phyloP scores from a whole-genome alignment of 2,888 invertebrate species.

The Cheilosia impressa region DNA sequence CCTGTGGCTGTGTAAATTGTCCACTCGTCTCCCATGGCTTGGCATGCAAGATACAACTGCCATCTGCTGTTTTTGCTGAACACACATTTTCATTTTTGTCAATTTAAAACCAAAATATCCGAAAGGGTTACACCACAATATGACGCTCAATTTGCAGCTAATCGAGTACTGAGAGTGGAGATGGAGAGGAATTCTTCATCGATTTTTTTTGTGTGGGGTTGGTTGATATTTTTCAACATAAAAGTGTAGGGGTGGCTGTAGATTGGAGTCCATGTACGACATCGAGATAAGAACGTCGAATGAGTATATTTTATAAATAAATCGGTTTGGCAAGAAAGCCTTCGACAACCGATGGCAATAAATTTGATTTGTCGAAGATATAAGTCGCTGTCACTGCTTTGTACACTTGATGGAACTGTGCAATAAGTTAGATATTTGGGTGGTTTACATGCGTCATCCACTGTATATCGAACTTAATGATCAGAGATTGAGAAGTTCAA shows the following conservation, averaged over 20 bases:
- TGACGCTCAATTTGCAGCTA: slow-evolving; percentile 10
- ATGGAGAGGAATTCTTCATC: too few relatives aligned
- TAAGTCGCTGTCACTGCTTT: slow-evolving; percentile 17
- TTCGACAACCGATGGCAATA: slow-evolving; percentile 39
- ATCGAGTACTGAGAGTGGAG: background rate
- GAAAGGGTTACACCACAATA: slow-evolving; percentile 21
- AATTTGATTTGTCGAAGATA: slow-evolving; percentile 34
- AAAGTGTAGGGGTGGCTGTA: too few relatives aligned
- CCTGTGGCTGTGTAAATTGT: too few relatives aligned
- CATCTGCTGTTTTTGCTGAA: too few relatives aligned
- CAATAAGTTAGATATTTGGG: slow-evolving; percentile 5
- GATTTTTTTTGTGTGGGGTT: too few relatives aligned
- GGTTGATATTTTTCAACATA: too few relatives aligned
- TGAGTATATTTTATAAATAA: slow-evolving; percentile 6
- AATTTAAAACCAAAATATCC: slow-evolving; percentile 7
- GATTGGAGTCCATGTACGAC: too few relatives aligned
- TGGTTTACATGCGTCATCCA: too few relatives aligned
- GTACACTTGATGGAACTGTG: slow-evolving; percentile 25
- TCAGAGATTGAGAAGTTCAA: too few relatives aligned
- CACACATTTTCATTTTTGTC: slow-evolving; percentile 3
- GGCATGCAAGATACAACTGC: too few relatives aligned
- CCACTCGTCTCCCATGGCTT: too few relatives aligned
- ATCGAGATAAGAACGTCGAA: slow-evolving; percentile 17
- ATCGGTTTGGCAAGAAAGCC: slow-evolving; percentile 34
- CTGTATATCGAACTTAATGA: too few relatives aligned